These are phyloP conservation scores for Lepus americanus DNA, from an alignment of 2,113 vertebrate genomes.

Conservation along the genomic window DNA sequence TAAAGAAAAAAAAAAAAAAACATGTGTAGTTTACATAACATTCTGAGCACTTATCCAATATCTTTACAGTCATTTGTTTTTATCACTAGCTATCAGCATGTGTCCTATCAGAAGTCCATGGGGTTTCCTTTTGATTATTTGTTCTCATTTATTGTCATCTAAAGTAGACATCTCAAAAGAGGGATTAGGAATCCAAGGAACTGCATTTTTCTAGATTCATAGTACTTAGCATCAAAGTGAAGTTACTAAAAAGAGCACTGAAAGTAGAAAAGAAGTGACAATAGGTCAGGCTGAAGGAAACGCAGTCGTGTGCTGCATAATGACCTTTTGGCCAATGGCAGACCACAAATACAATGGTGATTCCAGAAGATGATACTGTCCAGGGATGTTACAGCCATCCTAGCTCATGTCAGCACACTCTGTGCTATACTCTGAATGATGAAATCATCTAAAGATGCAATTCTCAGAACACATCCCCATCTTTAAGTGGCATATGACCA, in stretches of 20 bases:
- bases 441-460: too few relatives aligned
- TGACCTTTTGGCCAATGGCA: too few relatives aligned
- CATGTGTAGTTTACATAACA: not conserved
- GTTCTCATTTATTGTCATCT: constrained; percentile 19
- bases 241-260: not conserved
- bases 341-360: too few relatives aligned
- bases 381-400: too few relatives aligned
- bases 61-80: not conserved
- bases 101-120: not conserved
- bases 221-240: not conserved
- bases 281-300: not conserved
- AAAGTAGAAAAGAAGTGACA: not conserved
- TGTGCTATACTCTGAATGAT: too few relatives aligned
- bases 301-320: too few relatives aligned
- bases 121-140: not conserved
- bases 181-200: not conserved
- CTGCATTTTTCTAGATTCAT: not conserved
- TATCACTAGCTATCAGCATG: not conserved
- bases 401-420: too few relatives aligned
- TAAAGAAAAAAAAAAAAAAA: not conserved
- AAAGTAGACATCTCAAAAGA: not conserved
- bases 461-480: too few relatives aligned
- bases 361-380: too few relatives aligned
- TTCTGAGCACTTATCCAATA: not conserved
- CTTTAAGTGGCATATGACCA: too few relatives aligned